phyloP scores from a whole-genome alignment of 2,888 invertebrate species.

The Netelia inedita region DNA sequence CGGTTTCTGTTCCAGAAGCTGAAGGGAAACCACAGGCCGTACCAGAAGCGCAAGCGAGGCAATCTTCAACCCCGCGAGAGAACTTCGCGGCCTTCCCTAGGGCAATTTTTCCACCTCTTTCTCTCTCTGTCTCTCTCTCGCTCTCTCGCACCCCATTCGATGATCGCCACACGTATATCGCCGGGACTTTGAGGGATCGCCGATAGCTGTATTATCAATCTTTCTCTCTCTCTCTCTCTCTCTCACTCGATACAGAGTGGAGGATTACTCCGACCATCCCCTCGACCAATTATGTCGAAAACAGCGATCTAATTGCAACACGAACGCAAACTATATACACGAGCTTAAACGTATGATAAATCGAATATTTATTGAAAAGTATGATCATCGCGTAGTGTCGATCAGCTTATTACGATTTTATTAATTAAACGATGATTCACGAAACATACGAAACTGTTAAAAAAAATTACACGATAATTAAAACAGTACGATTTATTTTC shows the following conservation, averaged over 20 bases:
- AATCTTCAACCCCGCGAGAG: conserved; percentile 49
- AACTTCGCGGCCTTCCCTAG: conserved; percentile 55
- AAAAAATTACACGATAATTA: too few relatives aligned
- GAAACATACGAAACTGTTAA: not conserved
- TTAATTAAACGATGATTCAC: not conserved
- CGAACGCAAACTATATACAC: not conserved
- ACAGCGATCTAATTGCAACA: conserved; percentile 32
- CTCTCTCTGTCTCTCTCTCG: conserved; percentile 3
- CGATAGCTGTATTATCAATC: conserved; percentile 35
- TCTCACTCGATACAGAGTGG: conserved; percentile 16
- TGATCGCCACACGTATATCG: conserved; percentile 25
- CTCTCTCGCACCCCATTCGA: conserved; percentile 7
- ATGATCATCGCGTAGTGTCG: not conserved
- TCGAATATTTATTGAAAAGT: not conserved
- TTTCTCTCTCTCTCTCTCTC: not conserved
- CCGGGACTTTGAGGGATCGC: conserved; percentile 15
- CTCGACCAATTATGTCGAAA: conserved; percentile 45
- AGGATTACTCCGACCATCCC: conserved; percentile 23
- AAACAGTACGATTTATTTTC: too few relatives aligned
- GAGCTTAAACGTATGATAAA: not conserved
- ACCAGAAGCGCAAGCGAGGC: conserved; percentile 56
- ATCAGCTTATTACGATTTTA: not conserved
- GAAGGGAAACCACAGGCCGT: conserved; percentile 58
- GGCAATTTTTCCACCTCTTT: conserved; percentile 53
- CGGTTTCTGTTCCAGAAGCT: conserved; percentile 44